These are phyloP conservation scores for Ptychoptera contaminata DNA, from an alignment of 2,888 invertebrate species.

Conservation along the genomic window DNA sequence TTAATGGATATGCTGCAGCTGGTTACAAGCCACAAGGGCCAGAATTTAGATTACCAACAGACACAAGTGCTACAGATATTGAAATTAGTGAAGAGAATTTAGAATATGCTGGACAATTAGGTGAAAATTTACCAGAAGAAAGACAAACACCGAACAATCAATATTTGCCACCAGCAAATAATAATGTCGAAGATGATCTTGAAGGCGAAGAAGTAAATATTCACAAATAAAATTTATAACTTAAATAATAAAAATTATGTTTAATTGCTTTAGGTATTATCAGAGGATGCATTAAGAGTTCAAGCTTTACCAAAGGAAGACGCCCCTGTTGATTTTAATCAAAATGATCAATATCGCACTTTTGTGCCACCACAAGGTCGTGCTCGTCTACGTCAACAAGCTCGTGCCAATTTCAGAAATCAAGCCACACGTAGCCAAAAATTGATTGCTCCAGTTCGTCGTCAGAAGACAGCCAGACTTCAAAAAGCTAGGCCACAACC, in stretches of 20 bases:
- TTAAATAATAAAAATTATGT: background rate
- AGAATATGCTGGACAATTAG: slow-evolving; percentile 19
- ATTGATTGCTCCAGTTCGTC: background rate
- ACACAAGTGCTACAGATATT: slow-evolving; percentile 14
- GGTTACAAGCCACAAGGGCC: slow-evolving; percentile 29
- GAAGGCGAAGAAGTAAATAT: slow-evolving; percentile 3
- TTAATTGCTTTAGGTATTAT: background rate
- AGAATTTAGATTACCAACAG: slow-evolving; percentile 25
- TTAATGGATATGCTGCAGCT: slow-evolving; percentile 22
- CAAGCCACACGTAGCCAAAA: background rate
- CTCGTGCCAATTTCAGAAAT: too few relatives aligned
- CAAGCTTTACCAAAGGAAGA: slow-evolving; percentile 12
- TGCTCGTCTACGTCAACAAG: too few relatives aligned
- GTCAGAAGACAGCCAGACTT: background rate
- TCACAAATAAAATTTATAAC: background rate
- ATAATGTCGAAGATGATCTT: background rate
- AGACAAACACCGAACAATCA: slow-evolving; percentile 13
- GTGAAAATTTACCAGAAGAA: slow-evolving; percentile 9
- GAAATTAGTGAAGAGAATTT: slow-evolving; percentile 21
- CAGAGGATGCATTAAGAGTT: slow-evolving; percentile 8
- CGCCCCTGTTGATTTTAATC: slow-evolving; percentile 4
- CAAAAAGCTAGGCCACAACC: background rate
- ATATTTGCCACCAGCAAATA: slow-evolving; percentile 17
- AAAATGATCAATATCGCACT: background rate
- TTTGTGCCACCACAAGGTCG: slow-evolving; percentile 1